Conservation (phyloP, 2,113 vertebrate genomes). For the Callospermophilus lateralis region DNA sequence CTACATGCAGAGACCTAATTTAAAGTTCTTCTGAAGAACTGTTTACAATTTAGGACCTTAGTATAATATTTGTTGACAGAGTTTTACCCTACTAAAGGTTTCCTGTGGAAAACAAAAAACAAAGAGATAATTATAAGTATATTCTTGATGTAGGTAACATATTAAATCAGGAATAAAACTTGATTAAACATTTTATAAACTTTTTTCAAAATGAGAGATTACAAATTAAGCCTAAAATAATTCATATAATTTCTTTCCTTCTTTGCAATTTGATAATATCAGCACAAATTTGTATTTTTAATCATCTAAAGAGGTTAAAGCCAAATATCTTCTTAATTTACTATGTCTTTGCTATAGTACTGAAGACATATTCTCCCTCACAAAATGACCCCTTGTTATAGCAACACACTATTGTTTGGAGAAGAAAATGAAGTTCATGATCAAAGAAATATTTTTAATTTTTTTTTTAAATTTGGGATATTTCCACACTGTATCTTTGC, state of each 20-base stretch:
- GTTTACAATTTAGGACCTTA: not conserved
- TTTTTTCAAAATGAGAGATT: conserved; percentile 36
- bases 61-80: not conserved
- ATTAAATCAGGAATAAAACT: not conserved
- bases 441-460: conserved; percentile 30
- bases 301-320: not conserved
- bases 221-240: not conserved
- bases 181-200: not conserved
- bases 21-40: conserved; percentile 13
- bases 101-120: not conserved
- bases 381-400: not conserved
- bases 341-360: not conserved
- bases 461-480: conserved; percentile 9
- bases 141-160: not conserved
- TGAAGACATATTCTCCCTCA: not conserved
- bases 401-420: not conserved
- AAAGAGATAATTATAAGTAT: not conserved
- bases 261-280: not conserved
- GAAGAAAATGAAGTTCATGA: conserved; percentile 29
- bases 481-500: not conserved
- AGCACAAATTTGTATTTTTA: not conserved
- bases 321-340: conserved; percentile 9
- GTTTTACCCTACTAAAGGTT: not conserved
- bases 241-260: not conserved
- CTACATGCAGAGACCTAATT: not conserved